A percentile compares a stretch with the other conserved stretches of the same genome.
phyloP scores from a whole-genome alignment of 2,888 invertebrate species.

The Xanthorhoe designata region DNA sequence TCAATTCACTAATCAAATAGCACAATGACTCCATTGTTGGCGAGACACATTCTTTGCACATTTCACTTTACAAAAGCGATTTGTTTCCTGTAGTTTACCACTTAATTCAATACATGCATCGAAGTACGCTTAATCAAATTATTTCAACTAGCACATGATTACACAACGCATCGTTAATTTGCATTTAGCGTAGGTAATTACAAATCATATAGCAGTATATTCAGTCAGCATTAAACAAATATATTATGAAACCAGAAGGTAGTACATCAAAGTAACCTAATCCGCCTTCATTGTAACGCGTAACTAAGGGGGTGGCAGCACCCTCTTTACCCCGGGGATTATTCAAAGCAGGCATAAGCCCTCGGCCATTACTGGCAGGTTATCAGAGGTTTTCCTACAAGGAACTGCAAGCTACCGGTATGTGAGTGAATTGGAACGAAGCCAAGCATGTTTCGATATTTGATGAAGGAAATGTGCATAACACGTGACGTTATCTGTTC shows the following conservation, averaged over 20 bases:
- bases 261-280: constrained; percentile 61
- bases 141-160: not conserved
- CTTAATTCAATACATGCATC: not conserved
- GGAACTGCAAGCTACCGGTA: constrained; percentile 53
- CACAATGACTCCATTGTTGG: constrained; percentile 76
- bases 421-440: constrained; percentile 57
- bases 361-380: constrained; percentile 65
- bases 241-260: constrained; percentile 42
- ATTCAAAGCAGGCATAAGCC: constrained; percentile 71
- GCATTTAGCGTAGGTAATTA: constrained; percentile 4
- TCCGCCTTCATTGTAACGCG: constrained; percentile 53
- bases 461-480: constrained; percentile 51
- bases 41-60: constrained; percentile 61
- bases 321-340: constrained; percentile 51
- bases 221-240: constrained; percentile 59
- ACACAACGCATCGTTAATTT: constrained; percentile 7
- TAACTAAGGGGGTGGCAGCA: constrained; percentile 43
- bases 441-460: constrained; percentile 63
- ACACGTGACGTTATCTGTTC: constrained; percentile 18
- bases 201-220: constrained; percentile 41
- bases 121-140: not conserved
- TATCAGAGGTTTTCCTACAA: constrained; percentile 68
- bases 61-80: constrained; percentile 60
- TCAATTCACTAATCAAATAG: constrained; percentile 73
- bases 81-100: constrained; percentile 53